Percentiles rank a stretch among this genome's conserved stretches.
phyloP scores from a whole-genome alignment of 2,113 vertebrate genomes.

The Anarhynchus alexandrinus region DNA sequence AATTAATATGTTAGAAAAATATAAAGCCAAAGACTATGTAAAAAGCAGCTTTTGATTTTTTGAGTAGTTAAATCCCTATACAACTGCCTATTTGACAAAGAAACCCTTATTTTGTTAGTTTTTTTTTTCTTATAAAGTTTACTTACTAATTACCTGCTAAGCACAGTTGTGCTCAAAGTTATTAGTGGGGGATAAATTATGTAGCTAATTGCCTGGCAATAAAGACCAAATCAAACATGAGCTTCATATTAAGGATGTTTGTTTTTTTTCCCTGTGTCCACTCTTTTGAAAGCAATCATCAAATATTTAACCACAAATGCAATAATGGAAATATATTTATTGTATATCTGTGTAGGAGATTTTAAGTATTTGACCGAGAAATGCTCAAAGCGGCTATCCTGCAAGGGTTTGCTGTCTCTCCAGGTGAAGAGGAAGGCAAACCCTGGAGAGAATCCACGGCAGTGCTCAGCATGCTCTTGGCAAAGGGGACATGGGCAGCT shows the following conservation, averaged over 20 bases:
- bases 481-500: not conserved
- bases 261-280: not conserved
- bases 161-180: not conserved
- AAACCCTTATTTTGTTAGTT: not conserved
- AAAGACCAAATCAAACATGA: not conserved
- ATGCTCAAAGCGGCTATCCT: not conserved
- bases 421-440: not conserved
- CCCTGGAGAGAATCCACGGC: not conserved
- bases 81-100: not conserved
- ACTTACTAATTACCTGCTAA: not conserved
- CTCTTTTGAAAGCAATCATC: not conserved
- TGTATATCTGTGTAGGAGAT: not conserved
- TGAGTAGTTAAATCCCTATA: not conserved
- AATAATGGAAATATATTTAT: not conserved
- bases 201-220: constrained; percentile 3
- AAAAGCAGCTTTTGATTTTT: not conserved
- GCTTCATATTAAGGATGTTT: not conserved
- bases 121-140: not conserved
- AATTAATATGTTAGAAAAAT: not conserved
- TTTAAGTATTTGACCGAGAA: not conserved
- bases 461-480: not conserved
- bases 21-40: not conserved
- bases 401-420: not conserved
- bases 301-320: not conserved
- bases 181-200: constrained; percentile 15